These are phyloP conservation scores for Scatophagus argus DNA, from an alignment of 2,113 vertebrate species.

Conservation along the genomic window DNA sequence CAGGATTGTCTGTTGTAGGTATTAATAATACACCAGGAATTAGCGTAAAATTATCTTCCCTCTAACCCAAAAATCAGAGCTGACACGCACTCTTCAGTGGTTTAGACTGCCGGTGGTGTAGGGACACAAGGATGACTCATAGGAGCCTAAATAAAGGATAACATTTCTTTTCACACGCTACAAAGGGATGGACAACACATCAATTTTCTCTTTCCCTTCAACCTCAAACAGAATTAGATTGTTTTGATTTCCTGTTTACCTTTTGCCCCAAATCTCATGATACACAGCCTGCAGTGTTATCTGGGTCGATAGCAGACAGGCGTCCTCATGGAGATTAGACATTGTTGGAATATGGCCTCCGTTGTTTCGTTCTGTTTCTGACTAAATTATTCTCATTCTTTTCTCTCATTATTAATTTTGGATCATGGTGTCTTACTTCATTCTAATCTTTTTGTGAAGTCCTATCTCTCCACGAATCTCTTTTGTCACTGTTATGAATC, in stretches of 20 bases:
- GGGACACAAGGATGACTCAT: constrained; percentile 25
- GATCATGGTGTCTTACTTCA: constrained; percentile 17
- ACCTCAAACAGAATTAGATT: constrained; percentile 76
- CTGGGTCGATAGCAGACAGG: constrained; percentile 63
- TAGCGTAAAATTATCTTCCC: background rate
- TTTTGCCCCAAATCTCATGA: constrained; percentile 67
- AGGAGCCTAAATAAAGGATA: constrained; percentile 56
- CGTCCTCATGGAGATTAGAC: constrained; percentile 52
- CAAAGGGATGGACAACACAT: constrained; percentile 44
- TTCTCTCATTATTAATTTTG: constrained; percentile 39
- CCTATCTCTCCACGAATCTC: constrained; percentile 8
- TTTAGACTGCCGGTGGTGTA: constrained; percentile 10
- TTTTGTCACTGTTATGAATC: constrained; percentile 2
- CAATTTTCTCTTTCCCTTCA: constrained; percentile 46
- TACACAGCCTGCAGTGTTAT: constrained; percentile 57
- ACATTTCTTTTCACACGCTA: constrained; percentile 38
- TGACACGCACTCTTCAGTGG: constrained; percentile 16
- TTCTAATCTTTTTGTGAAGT: constrained; percentile 20
- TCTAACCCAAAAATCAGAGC: constrained; percentile 19
- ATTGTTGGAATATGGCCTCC: constrained; percentile 33
- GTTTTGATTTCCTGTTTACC: constrained; percentile 79
- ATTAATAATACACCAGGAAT: constrained; percentile 17
- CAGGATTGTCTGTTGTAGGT: constrained; percentile 16
- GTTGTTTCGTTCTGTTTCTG: constrained; percentile 33
- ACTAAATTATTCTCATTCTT: constrained; percentile 44